Evolutionary conservation across 1,140 invertebrate species (phyloP), one percentile per base, ranked within the genome.

Genomic region (Dufourea novaeangliae): DNA sequence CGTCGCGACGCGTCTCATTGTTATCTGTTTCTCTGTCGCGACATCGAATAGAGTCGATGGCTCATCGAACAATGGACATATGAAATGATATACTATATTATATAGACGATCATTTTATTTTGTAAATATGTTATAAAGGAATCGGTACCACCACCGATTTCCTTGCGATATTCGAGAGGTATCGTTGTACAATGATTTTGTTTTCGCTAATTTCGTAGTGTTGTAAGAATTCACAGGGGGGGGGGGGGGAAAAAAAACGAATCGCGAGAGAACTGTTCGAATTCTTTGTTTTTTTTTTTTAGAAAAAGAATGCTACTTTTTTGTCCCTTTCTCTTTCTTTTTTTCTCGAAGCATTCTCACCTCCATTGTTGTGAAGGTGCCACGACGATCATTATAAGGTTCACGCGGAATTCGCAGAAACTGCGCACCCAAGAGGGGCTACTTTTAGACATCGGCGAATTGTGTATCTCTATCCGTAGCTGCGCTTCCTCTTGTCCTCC

Each of bases 1-100:
- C 84, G 86, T 87, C 83, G 83, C 82, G 77, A 74, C 69, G 63
- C 78, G 59, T 72, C 78, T 77, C 56, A 73, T 73, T 68, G 39
- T 59, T 71, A 37, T 61, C 44, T 46, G 14, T 46, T 5, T n/a
- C 20, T 46, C 61, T 34, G 66, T 68, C 63, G 54, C 71, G 54
- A n/a, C 57, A 75, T 72, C 79, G 69, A 70, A n/a, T n/a, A n/a
- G 50, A 8, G 57, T 78, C 73, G 74, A 70, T 61, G 63, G 78
- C 25, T 79, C 52, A 46, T 66, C 76, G 62, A 62, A 67, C 67
- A 76, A 81, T 67, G 80, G 66, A 78, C 46, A 59, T 34, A 59
- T 25, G 46, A 61, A 37, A n/a, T n/a, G 4, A 44, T 14, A 44
- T 44, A 50, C 20, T n/a, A n/a, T 50, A 50, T 17, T 17, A 50